Base-by-base conservation (phyloP, 1,140 invertebrate species). In the Arion vulgaris region DNA sequence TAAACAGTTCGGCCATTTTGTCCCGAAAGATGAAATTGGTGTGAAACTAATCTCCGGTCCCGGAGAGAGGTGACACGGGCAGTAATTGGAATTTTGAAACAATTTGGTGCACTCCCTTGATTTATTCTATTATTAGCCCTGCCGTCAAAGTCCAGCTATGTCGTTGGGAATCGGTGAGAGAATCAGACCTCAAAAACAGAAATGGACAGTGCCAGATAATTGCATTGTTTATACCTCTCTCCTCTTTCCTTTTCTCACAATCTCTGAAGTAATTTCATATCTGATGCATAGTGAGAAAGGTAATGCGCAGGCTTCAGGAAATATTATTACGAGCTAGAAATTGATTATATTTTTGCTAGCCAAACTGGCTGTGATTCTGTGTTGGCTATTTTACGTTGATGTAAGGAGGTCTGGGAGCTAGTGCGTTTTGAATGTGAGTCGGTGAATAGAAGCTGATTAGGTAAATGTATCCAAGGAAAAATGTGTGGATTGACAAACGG, bases 1-100 rank as follows among this genome's bases (percentile, higher is more conserved):
- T 13, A 57, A 23, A 57, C 23, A 23, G 26, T 23, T 23, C 53
- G 53, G 53, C 53, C 53, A n/a, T 57, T 23, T n/a, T n/a, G 53
- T n/a, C 53, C 17, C 53, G 53, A 57, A 57, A 57, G 53, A 57
- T 75, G 49, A 49, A 75, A 41, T 75, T 28, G n/a, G 39, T 45
- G 72, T 41, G 72, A 38, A 41, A 38, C n/a, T 75, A 49, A 45
- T 28, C 39, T 39, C 28, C 38, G 38, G 72, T 75, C n/a, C 38
- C 9, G 2, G 72, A 28, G 72, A 45, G 39, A 11, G 17, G 39
- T 39, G 38, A 75, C 38, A 41, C 9, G 39, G 23, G 5, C 72
- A 11, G 39, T 57, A 57, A 57, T 57, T 57, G 53, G 53, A 57
- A 57, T 57, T 57, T 57, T 19, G 53, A 57, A 57, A 57, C 53